Evolutionary conservation across 2,888 invertebrate species (phyloP).

Genomic region (Caenorhabditis becei): DNA sequence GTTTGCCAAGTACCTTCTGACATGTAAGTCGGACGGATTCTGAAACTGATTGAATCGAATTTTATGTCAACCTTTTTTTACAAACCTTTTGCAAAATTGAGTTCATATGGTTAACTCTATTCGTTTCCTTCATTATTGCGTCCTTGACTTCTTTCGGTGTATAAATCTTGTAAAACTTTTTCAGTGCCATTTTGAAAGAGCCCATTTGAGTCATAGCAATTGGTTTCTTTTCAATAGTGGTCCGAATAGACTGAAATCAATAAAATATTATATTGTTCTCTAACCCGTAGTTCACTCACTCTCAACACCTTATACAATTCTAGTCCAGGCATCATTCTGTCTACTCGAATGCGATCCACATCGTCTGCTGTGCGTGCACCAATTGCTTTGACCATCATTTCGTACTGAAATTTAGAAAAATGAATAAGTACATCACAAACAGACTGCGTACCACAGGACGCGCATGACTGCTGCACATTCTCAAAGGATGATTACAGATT

Average conservation of each 20-base stretch:
- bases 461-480: conserved; percentile 1
- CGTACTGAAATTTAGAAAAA: conserved; percentile 25
- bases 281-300: neutral
- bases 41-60: neutral
- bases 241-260: conserved; percentile 9
- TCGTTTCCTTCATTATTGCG: neutral
- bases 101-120: neutral
- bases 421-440: too few relatives aligned
- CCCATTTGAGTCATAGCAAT: neutral
- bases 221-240: neutral
- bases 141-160: neutral
- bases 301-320: neutral
- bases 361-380: neutral
- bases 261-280: neutral
- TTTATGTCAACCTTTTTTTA: neutral
- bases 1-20: neutral
- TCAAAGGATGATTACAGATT: neutral
- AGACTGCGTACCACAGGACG: conserved; percentile 9
- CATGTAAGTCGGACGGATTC: neutral
- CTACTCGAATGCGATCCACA: neutral
- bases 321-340: neutral
- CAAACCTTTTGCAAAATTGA: neutral
- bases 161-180: neutral
- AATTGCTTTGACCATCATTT: conserved; percentile 5
- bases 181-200: conserved; percentile 16